Evolutionary conservation across 2,888 invertebrate genomes (phyloP).

Genomic region (Drosophila robusta): DNA sequence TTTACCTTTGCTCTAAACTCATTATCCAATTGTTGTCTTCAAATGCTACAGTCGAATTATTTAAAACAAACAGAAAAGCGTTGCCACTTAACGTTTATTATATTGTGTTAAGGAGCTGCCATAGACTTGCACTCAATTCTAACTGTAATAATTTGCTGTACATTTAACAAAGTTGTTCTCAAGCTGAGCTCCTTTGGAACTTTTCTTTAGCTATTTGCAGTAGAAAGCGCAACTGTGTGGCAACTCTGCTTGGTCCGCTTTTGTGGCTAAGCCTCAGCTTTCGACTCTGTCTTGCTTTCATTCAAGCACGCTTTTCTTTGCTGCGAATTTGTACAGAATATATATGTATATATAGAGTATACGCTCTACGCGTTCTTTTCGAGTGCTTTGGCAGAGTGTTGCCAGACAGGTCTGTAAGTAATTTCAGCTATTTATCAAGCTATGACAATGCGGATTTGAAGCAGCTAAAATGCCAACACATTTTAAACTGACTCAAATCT

Average conservation of each 20-base stretch:
- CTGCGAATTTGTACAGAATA: background rate
- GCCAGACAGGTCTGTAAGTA: constrained; percentile 39
- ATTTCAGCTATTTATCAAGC: constrained; percentile 77
- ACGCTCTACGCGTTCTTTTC: background rate
- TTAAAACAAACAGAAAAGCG: too few relatives aligned
- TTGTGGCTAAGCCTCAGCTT: background rate
- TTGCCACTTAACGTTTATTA: background rate
- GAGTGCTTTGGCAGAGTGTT: constrained; percentile 35
- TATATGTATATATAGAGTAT: background rate
- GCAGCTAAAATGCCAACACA: constrained; percentile 57
- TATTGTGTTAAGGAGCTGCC: background rate
- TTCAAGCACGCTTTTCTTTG: constrained; percentile 13
- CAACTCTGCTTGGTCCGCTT: constrained; percentile 11
- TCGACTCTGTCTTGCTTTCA: background rate
- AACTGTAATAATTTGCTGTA: constrained; percentile 7
- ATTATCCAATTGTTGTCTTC: too few relatives aligned
- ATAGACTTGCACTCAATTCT: background rate
- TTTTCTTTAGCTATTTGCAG: constrained; percentile 3
- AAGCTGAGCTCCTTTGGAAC: background rate
- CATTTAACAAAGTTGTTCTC: constrained; percentile 2
- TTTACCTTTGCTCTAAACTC: too few relatives aligned
- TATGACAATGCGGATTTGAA: constrained; percentile 74
- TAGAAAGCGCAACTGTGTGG: constrained; percentile 6
- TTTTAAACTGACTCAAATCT: constrained; percentile 55
- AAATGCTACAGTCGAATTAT: too few relatives aligned